A percentile compares a stretch with the other conserved stretches of the same genome.
Evolutionary conservation across 2,113 vertebrate species (phyloP).

Genomic region (Burhinus bistriatus): DNA sequence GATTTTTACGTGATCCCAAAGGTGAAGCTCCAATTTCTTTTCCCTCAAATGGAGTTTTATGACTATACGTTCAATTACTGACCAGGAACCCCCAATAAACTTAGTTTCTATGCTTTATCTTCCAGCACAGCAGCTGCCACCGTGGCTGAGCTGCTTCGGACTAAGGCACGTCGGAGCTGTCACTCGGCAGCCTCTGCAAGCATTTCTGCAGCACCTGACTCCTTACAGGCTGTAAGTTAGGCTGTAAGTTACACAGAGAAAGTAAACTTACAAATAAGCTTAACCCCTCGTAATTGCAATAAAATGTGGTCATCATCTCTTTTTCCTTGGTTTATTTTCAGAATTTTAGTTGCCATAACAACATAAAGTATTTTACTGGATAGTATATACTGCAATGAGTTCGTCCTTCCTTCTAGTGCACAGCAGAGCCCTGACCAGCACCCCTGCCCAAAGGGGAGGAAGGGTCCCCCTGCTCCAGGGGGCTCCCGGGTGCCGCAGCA

Average conservation of each 20-base stretch:
- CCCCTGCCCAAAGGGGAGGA: fast-evolving
- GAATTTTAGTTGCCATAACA: constrained; percentile 54
- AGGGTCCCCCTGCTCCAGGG: fast-evolving
- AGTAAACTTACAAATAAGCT: neutral
- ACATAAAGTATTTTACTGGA: constrained; percentile 51
- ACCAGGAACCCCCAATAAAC: fast-evolving
- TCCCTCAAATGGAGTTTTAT: neutral
- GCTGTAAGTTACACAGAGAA: neutral
- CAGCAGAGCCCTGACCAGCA: neutral
- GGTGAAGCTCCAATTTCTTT: neutral
- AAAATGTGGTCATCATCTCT: constrained; percentile 2
- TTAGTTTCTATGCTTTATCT: fast-evolving
- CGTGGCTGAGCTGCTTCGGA: neutral
- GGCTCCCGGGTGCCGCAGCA: neutral
- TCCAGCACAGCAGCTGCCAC: neutral
- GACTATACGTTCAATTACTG: fast-evolving
- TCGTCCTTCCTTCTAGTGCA: neutral
- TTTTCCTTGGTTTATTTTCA: constrained; percentile 42
- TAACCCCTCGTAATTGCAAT: neutral
- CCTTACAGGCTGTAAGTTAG: neutral
- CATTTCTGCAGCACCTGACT: fast-evolving
- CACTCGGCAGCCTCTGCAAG: neutral
- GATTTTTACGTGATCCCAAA: neutral
- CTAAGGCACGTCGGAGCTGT: fast-evolving
- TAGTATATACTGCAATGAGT: neutral